Evolutionary conservation across 2,797 vertebrate species (phyloP).

Genomic region (Falco biarmicus): DNA sequence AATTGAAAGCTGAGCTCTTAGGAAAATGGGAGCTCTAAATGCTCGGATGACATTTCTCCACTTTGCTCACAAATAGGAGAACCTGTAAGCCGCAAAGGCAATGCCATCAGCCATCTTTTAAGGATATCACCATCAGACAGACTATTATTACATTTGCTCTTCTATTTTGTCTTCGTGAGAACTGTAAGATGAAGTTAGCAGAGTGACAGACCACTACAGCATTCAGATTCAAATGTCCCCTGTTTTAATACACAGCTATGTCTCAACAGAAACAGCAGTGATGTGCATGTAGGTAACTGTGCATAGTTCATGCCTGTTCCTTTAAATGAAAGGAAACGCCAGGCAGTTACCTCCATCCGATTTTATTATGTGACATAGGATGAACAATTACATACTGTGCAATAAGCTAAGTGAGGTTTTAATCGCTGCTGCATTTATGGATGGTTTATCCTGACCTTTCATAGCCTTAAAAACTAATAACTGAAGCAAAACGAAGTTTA

Average conservation of each 20-base stretch:
- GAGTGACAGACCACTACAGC: background rate
- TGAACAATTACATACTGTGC: conserved; percentile 53
- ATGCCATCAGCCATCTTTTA: conserved; percentile 2
- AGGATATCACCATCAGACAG: background rate
- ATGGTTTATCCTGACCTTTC: conserved; percentile 72
- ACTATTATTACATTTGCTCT: background rate
- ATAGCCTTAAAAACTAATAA: conserved; percentile 70
- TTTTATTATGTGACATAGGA: conserved; percentile 58
- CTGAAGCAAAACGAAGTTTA: conserved; percentile 68
- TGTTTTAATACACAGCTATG: background rate
- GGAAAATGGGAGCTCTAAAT: conserved; percentile 35
- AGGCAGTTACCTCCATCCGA: conserved; percentile 24
- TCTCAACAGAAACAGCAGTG: background rate
- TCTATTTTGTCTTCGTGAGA: background rate
- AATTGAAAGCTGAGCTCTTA: conserved; percentile 51
- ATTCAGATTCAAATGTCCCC: background rate
- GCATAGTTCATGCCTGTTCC: background rate
- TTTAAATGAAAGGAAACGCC: conserved; percentile 43
- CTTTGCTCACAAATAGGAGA: background rate
- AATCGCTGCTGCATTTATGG: conserved; percentile 55
- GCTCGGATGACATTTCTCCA: conserved; percentile 39
- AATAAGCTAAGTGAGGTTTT: conserved; percentile 72
- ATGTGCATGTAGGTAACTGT: background rate
- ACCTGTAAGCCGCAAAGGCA: background rate
- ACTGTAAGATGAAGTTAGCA: background rate